These are phyloP conservation scores for Melanotaenia maccullochi DNA, from an alignment of 2,797 vertebrate species.

Conservation along the genomic window DNA sequence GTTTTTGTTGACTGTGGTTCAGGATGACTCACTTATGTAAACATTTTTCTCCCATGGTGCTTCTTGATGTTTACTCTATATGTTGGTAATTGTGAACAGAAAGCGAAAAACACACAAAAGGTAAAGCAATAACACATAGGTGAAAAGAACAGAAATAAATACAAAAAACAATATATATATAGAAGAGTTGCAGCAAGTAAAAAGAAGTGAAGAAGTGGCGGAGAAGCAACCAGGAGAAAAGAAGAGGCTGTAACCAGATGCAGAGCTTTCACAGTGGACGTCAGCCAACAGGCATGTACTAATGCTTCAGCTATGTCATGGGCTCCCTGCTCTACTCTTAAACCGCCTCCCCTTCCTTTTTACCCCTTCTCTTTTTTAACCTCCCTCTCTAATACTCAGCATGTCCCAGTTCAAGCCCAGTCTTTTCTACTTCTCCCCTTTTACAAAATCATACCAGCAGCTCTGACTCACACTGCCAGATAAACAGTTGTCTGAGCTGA, in stretches of 20 bases:
- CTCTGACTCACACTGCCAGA: constrained; percentile 41
- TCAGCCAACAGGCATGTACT: constrained; percentile 83
- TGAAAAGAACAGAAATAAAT: neutral
- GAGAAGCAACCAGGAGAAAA: constrained; percentile 20
- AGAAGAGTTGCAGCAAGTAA: neutral
- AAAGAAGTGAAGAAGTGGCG: constrained; percentile 11
- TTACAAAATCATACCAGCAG: constrained; percentile 5
- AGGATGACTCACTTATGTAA: neutral
- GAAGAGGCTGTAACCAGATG: constrained; percentile 81
- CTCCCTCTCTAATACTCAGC: constrained; percentile 33
- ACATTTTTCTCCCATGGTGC: neutral
- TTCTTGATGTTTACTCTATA: constrained; percentile 10
- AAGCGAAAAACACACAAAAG: neutral
- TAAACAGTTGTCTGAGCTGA: constrained; percentile 29
- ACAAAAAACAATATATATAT: neutral
- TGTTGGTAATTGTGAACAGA: constrained; percentile 39
- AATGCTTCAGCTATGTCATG: constrained; percentile 85
- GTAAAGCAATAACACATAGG: neutral
- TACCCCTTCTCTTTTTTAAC: constrained; percentile 22
- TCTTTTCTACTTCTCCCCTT: constrained; percentile 6
- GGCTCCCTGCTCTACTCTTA: constrained; percentile 60
- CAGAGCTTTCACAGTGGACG: constrained; percentile 75
- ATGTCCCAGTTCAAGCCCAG: constrained; percentile 12
- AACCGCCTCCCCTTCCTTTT: constrained; percentile 53
- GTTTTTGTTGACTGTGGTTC: neutral